Conservation (phyloP, 2,888 invertebrate species). For the Dorcus parallelipipedus region DNA sequence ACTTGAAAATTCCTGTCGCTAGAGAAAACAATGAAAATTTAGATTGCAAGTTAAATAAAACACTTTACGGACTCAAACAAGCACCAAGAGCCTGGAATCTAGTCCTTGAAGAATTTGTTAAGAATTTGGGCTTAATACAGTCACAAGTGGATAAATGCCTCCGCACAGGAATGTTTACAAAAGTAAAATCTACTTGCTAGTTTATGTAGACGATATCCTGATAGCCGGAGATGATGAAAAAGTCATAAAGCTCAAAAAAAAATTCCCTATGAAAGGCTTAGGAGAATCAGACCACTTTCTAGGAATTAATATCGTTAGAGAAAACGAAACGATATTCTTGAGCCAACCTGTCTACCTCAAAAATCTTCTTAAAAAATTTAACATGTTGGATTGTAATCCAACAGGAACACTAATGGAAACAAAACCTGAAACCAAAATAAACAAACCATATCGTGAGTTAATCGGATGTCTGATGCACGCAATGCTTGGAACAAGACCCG, state of each 20-base stretch:
- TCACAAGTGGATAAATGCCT: background rate
- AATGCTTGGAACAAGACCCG: background rate
- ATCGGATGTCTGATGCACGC: background rate
- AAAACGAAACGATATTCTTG: too few species aligned
- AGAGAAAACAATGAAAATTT: too few species aligned
- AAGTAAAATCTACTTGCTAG: background rate
- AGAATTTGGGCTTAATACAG: background rate
- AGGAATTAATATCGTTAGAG: too few species aligned
- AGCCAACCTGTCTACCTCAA: too few species aligned
- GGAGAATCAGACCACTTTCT: background rate
- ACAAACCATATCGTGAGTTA: background rate
- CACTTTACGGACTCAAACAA: background rate
- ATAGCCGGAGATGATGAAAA: background rate
- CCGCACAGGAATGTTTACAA: background rate
- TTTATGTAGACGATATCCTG: background rate
- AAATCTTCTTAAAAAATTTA: too few species aligned
- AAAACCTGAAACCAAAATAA: background rate
- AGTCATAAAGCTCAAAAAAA: background rate
- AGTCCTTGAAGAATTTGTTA: background rate
- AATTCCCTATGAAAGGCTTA: background rate
- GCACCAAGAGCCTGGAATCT: background rate
- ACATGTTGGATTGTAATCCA: background rate
- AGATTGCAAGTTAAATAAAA: background rate
- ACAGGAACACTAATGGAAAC: background rate
- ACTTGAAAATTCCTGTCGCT: too few species aligned